phyloP scores from a whole-genome alignment of 2,888 invertebrate species.

The Drosophila flavopinicola region DNA sequence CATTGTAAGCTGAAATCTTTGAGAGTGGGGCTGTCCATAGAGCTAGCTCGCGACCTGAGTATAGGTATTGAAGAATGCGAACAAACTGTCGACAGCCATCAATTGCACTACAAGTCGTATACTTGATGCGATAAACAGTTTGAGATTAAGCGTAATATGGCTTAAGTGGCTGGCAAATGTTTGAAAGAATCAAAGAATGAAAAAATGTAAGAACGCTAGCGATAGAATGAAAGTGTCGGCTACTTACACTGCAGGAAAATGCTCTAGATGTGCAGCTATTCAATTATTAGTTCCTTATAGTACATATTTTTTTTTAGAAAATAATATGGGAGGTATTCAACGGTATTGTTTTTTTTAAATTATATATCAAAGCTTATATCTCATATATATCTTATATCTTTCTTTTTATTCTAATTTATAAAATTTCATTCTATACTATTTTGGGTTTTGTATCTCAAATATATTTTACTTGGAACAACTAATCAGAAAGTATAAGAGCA shows the following conservation, averaged over 20 bases:
- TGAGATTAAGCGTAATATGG: conserved; percentile 51
- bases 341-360: no score
- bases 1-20: conserved; percentile 49
- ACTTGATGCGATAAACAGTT: conserved; percentile 66
- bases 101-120: conserved; percentile 54
- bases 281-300: no score
- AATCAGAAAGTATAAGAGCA: no score
- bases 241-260: not conserved
- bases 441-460: no score
- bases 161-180: conserved; percentile 33
- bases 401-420: no score
- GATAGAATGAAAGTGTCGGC: not conserved
- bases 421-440: no score
- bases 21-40: conserved; percentile 12
- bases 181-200: not conserved
- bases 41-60: conserved; percentile 13
- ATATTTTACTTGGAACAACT: no score
- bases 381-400: no score
- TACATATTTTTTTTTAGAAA: no score
- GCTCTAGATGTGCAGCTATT: not conserved
- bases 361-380: no score
- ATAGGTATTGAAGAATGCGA: conserved; percentile 16
- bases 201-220: not conserved
- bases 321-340: no score
- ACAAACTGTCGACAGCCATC: conserved; percentile 23